Evolutionary conservation across 2,113 vertebrate species (phyloP).

Genomic region (Mustela nigripes): DNA sequence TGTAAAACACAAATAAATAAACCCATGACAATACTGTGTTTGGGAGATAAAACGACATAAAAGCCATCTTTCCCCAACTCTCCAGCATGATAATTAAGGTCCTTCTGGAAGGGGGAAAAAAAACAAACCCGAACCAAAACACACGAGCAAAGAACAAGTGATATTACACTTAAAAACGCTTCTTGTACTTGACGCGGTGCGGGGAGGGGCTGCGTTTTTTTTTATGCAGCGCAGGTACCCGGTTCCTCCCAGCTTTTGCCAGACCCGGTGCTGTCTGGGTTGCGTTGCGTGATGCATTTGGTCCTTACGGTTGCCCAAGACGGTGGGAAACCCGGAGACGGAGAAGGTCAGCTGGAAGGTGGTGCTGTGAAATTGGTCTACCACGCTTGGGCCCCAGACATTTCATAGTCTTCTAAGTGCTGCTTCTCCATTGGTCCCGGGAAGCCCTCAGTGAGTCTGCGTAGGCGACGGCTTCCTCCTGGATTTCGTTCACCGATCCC

Average conservation of each 20-base stretch:
- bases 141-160: conserved; percentile 50
- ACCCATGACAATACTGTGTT: conserved; percentile 72
- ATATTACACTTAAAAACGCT: conserved; percentile 51
- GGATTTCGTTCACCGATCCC: not conserved
- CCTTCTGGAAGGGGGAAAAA: conserved; percentile 31
- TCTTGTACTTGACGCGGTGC: not conserved
- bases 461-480: not conserved
- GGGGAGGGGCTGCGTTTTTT: not conserved
- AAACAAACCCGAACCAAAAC: not conserved
- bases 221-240: not conserved
- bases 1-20: conserved; percentile 81
- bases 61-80: conserved; percentile 71
- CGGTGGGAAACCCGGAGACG: not conserved
- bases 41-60: conserved; percentile 82
- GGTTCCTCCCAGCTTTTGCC: not conserved
- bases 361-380: not conserved
- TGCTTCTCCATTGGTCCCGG: not conserved
- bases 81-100: conserved; percentile 73
- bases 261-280: not conserved
- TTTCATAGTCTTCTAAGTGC: not conserved
- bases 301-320: not conserved
- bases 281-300: not conserved
- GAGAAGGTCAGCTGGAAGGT: not conserved
- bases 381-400: not conserved
- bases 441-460: not conserved